Percentiles rank a stretch among this genome's conserved stretches.
These are phyloP conservation scores for Diplodus sargus DNA, from an alignment of 2,797 vertebrate species.

Conservation along the genomic window DNA sequence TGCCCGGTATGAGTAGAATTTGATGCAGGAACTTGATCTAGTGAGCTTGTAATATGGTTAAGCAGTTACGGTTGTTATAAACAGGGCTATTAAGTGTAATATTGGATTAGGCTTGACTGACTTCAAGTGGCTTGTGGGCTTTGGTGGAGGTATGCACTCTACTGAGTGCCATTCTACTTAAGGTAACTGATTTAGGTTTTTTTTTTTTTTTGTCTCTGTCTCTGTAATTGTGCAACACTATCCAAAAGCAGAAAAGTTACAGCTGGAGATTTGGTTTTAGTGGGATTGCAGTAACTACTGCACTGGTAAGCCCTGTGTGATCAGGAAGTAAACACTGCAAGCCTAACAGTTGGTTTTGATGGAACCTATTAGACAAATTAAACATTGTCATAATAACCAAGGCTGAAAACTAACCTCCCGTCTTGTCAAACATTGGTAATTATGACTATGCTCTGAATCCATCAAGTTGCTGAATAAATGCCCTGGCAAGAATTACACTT, in stretches of 20 bases:
- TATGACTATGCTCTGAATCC: constrained; percentile 24
- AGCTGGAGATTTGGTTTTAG: constrained; percentile 39
- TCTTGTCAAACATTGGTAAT: constrained; percentile 20
- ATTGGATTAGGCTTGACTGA: too few relatives aligned
- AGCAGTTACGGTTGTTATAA: too few relatives aligned
- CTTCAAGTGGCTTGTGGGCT: not conserved
- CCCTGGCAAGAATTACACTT: not conserved
- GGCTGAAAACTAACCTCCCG: constrained; percentile 33
- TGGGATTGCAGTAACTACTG: constrained; percentile 41
- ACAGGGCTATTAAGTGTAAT: too few relatives aligned
- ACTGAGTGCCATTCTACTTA: too few relatives aligned
- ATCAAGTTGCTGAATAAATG: constrained; percentile 11
- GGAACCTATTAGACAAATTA: constrained; percentile 33
- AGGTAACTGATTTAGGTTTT: constrained; percentile 11
- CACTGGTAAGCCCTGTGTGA: constrained; percentile 37
- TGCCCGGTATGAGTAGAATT: too few relatives aligned
- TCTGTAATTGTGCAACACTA: constrained; percentile 10
- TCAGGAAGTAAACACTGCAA: constrained; percentile 50
- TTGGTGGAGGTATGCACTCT: too few relatives aligned
- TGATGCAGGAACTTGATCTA: too few relatives aligned
- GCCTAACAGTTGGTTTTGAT: constrained; percentile 28
- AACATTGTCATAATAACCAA: constrained; percentile 29
- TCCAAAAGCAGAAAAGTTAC: constrained; percentile 27
- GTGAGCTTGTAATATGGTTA: too few relatives aligned
- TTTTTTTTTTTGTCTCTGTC: constrained; percentile 17